Base-by-base conservation (phyloP, 2,888 invertebrate species). In the Acronicta psi region DNA sequence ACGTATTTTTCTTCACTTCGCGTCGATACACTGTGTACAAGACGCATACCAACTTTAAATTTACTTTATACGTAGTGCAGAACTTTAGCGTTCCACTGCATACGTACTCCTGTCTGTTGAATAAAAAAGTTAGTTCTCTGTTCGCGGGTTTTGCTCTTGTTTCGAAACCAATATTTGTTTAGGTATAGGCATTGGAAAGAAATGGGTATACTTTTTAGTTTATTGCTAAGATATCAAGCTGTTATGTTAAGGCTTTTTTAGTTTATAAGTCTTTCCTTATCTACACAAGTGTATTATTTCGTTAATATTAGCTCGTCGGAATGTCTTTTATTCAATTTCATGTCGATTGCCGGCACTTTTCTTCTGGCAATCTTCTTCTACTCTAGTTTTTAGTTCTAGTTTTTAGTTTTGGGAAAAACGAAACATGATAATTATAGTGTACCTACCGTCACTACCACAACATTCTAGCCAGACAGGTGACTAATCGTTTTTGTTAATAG, bases 1-100 rank as follows among this genome's bases (percentile, higher is more conserved):
- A 55, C 25, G 58, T 65, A 65, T 70, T 65, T 70, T 74, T 60
- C 72, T 36, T 68, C 52, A 58, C 62, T 62, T 52, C 49, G 42
- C 59, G 46, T 53, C 57, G 49, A 73, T 60, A 56, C 40, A 51
- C 40, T 41, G 56, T 58, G 18, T 51, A 56, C 50, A 64, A 63
- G 69, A 62, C 63, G 73, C 75, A 74, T 51, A 47, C 40, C 23
- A 77, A 77, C 63, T 75, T 75, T 72, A 77, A 75, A 75, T 77
- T 77, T 75, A 75, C 75, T 77, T 72, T 66, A 51, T 54, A 72
- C 58, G 49, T 66, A 60, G 63, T 71, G 66, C 49, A 55, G 38
- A 75, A 75, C 49, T 75, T 75, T 23, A 11, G 49, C 49, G 55
- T 75, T 56, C 53, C 45, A 40, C 50, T 68, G 72, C 75, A 74